Evolutionary conservation across 2,113 vertebrate genomes (phyloP), one percentile per base, ranked within the genome.

Genomic region (Chionis minor): DNA sequence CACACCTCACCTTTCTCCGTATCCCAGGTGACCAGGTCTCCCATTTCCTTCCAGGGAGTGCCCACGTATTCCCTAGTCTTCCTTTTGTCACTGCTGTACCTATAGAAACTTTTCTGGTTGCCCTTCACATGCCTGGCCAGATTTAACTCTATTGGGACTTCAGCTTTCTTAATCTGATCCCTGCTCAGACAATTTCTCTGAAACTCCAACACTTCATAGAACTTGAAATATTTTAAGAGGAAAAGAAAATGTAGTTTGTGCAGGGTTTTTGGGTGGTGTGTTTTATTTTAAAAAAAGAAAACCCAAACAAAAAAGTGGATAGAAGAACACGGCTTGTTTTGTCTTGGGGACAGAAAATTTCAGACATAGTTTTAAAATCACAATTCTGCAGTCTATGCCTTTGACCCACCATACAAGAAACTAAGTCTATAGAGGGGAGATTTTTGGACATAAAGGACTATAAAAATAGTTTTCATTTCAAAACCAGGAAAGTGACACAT

Each of bases 231-330:
- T n/a, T 80, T 71, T 44, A 72, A 77, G 8, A 22, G 27, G 23
- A 47, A 84, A 69, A 73, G 38, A 38, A 38, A 38, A 38, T 5
- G 18, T 6, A 54, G 10, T 28, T 32, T 12, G 4, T 14, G 8
- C 5, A 0, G 4, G 11, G n/a, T 4, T 6, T 32, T 18, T 32
- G 38, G 8, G 22, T 38, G 30, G 8, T n/a, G n/a, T 7, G 13
- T 4, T 71, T 6, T 1, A 54, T 51, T n/a, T 59, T n/a, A n/a
- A n/a, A n/a, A n/a, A n/a, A n/a, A n/a, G n/a, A n/a, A n/a, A n/a
- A n/a, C n/a, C n/a, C n/a, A n/a, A n/a, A n/a, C n/a, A n/a, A n/a
- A n/a, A n/a, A n/a, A n/a, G n/a, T n/a, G n/a, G n/a, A n/a, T n/a
- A n/a, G n/a, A n/a, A n/a, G 35, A 85, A 74, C 11, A 86, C 6